Percentiles rank a stretch among this genome's conserved stretches.
These are phyloP conservation scores for Cephus sareptanus DNA, from an alignment of 2,888 invertebrate species.

Conservation along the genomic window DNA sequence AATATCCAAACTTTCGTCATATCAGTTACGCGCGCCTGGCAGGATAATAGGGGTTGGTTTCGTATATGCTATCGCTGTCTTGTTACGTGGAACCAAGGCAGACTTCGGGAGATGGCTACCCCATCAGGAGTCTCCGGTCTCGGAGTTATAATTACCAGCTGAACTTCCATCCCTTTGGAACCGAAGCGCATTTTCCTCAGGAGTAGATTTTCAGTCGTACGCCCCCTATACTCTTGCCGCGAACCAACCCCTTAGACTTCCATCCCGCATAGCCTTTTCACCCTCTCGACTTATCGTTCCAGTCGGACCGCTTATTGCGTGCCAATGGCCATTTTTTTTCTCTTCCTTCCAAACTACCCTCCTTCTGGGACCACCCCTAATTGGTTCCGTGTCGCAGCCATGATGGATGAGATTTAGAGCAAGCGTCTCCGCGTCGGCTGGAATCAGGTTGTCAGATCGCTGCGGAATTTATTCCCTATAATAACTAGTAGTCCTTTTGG, in stretches of 20 bases:
- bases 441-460: not conserved
- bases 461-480: not conserved
- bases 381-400: not conserved
- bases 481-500: not conserved
- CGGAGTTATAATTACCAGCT: conserved; percentile 39
- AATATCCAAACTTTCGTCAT: not conserved
- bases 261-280: not conserved
- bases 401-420: not conserved
- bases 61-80: conserved; percentile 3
- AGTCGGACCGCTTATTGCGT: not conserved
- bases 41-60: not conserved
- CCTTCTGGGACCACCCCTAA: not conserved
- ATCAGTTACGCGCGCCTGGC: not conserved
- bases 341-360: not conserved
- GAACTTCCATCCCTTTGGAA: conserved; percentile 24
- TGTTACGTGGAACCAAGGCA: conserved; percentile 26
- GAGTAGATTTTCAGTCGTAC: not conserved
- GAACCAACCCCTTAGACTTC: not conserved
- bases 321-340: not conserved
- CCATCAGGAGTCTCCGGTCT: conserved; percentile 27
- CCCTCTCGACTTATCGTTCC: not conserved
- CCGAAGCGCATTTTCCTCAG: not conserved
- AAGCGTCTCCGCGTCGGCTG: not conserved
- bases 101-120: conserved; percentile 7
- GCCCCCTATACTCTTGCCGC: not conserved